phyloP scores from a whole-genome alignment of 2,888 invertebrate genomes.

The Halocaridina rubra region DNA sequence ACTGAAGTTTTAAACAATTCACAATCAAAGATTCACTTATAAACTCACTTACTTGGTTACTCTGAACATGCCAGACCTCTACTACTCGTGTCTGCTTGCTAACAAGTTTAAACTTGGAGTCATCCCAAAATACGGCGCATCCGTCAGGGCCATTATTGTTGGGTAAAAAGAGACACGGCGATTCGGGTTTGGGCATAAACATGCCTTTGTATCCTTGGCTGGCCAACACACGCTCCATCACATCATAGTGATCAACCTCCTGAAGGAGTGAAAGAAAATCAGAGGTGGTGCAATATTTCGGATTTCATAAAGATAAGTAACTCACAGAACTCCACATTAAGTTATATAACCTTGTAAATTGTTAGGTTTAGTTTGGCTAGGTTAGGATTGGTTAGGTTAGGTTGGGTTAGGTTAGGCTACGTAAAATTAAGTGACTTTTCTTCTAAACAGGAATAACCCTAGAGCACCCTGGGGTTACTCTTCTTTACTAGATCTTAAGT shows the following conservation, averaged over 20 bases:
- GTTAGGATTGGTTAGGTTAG: no score
- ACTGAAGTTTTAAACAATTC: no score
- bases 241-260: constrained; percentile 83
- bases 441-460: no score
- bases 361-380: no score
- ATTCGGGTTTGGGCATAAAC: constrained; percentile 82
- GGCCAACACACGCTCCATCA: constrained; percentile 74
- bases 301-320: no score
- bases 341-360: no score
- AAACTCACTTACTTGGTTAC: constrained; percentile 75
- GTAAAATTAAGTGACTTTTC: no score
- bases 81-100: constrained; percentile 74
- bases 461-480: no score
- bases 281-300: no score
- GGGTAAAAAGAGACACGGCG: constrained; percentile 79
- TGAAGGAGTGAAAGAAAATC: constrained; percentile 67
- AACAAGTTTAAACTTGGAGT: constrained; percentile 75
- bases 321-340: no score
- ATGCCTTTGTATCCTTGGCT: constrained; percentile 77
- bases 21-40: background rate
- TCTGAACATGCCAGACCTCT: constrained; percentile 80
- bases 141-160: constrained; percentile 83
- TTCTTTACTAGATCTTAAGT: no score
- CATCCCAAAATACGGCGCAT: constrained; percentile 80
- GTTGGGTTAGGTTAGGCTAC: no score